Base-by-base conservation (phyloP, 2,888 invertebrate genomes). In the Cantharis rustica region DNA sequence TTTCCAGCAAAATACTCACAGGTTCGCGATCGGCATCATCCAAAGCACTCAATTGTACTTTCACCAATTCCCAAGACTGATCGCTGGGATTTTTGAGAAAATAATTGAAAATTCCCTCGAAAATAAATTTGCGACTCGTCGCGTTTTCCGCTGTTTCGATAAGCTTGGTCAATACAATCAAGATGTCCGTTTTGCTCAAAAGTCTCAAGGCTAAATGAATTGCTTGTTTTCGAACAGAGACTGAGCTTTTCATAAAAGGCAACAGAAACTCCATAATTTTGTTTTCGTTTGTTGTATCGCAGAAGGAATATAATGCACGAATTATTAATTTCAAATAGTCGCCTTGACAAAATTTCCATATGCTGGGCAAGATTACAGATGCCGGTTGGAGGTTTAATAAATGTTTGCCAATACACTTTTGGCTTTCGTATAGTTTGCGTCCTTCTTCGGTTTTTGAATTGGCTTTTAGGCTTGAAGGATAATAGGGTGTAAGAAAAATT, bases 141-240 rank as follows among this genome's bases (percentile, higher is more conserved):
- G 66, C 13, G 62, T 73, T 72, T 17, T 71, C 70, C 9, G 73
- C 75, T 10, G 31, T 63, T 16, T 75, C 16, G 64, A 73, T 61
- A 17, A 68, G 27, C 10, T 71, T 61, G 11, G 23, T 71, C 13
- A 78, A 16, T 1, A 73, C 11, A 47, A 16, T 61, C 2, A 17
- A 47, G 15, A 71, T 26, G 3, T 47, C 23, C 11, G n/a, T 11
- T 7, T 71, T 71, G 11, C 68, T 62, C 10, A 75, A 62, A 68
- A 71, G 66, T 70, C 69, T 62, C 68, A 75, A 71, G 1, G 73
- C 63, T 13, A 80, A 47, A 61, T 69, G 68, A 1, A 79, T 68
- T 17, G 75, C 72, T 61, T 78, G 79, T 73, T 80, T 80, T 20
- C 75, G 69, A 11, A 79, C 64, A 1, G 78, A 78, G 61, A 78